Conservation (phyloP, 2,888 invertebrate species). For the Drosophila tanythrix region DNA sequence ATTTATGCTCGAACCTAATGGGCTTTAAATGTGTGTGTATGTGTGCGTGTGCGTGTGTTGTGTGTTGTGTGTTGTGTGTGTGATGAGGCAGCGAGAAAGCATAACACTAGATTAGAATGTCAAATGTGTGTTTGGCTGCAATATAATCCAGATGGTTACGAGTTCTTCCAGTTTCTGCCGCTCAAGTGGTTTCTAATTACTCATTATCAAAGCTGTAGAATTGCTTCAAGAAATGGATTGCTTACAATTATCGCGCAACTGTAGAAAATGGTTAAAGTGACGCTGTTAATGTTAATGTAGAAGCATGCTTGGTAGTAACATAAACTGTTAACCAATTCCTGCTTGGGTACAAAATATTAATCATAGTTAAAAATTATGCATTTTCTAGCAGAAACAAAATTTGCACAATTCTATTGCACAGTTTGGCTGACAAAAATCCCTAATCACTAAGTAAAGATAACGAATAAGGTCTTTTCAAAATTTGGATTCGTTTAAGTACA, state of each 20-base stretch:
- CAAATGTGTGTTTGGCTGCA: slow-evolving; percentile 8
- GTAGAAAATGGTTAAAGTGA: neutral
- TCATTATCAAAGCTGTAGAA: neutral
- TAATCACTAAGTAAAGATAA: no score
- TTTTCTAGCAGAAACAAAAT: neutral
- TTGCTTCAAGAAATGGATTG: neutral
- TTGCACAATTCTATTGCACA: no score
- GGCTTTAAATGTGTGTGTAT: slow-evolving; percentile 3
- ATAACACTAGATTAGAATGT: slow-evolving; percentile 30
- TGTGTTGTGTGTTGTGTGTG: neutral
- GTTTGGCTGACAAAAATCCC: neutral
- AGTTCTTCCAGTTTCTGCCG: neutral
- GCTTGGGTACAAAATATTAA: no score
- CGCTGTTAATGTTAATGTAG: slow-evolving; percentile 1
- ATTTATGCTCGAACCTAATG: slow-evolving; percentile 22
- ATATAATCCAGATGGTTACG: slow-evolving; percentile 2
- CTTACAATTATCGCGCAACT: neutral
- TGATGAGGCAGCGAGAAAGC: slow-evolving; percentile 2
- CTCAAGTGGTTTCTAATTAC: slow-evolving; percentile 8
- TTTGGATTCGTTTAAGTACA: neutral
- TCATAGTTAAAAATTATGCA: neutral
- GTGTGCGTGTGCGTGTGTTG: neutral
- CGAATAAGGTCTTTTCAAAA: neutral
- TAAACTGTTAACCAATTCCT: neutral
- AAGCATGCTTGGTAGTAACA: neutral